Evolutionary conservation across 2,113 vertebrate genomes (phyloP).

Genomic region (Malurus melanocephalus): DNA sequence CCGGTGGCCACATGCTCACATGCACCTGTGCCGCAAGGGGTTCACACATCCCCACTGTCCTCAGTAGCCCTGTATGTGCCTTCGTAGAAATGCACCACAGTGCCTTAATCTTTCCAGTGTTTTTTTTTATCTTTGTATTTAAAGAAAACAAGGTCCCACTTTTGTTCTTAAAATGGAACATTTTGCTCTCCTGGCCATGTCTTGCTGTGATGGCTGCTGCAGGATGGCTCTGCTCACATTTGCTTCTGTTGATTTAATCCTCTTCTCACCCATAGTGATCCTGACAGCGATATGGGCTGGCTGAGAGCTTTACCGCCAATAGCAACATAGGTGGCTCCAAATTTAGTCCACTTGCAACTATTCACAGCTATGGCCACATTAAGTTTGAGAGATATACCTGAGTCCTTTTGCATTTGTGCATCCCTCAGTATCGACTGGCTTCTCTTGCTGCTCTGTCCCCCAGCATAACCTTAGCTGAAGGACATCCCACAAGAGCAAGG

Average conservation of each 20-base stretch:
- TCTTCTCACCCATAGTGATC: background rate
- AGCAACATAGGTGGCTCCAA: background rate
- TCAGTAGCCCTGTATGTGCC: background rate
- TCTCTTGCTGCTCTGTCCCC: background rate
- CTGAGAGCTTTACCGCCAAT: background rate
- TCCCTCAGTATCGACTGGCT: background rate
- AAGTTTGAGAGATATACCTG: background rate
- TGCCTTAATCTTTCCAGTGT: background rate
- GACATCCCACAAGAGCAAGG: background rate
- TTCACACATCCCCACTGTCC: accelerated
- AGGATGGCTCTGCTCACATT: background rate
- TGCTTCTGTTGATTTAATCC: background rate
- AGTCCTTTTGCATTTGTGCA: background rate
- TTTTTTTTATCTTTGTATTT: background rate
- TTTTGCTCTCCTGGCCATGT: background rate
- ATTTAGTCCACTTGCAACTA: background rate
- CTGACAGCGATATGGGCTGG: background rate
- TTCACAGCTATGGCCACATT: background rate
- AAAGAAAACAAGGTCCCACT: background rate
- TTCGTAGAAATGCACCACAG: background rate
- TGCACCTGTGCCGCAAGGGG: accelerated
- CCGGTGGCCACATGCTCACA: accelerated
- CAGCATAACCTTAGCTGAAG: accelerated
- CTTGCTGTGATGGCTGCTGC: background rate
- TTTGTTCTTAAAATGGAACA: background rate